Conservation (phyloP, 2,888 invertebrate species). For the Eurytoma californica region DNA sequence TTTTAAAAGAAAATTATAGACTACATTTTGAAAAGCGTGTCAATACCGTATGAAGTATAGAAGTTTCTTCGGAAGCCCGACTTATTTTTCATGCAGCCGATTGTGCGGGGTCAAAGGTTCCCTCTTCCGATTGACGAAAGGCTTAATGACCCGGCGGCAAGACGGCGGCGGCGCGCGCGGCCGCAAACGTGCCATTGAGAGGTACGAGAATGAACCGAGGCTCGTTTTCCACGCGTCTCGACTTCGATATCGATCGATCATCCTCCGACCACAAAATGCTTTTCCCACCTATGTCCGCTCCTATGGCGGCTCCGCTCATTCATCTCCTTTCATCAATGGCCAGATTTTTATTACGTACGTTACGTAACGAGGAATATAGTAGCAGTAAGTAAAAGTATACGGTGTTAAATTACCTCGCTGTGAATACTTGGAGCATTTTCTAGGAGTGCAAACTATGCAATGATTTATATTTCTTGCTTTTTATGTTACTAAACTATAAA, state of each 20-base stretch:
- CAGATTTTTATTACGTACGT: too few relatives aligned
- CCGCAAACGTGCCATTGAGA: slow-evolving; percentile 1
- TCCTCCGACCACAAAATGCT: slow-evolving; percentile 12
- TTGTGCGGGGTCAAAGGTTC: slow-evolving; percentile 27
- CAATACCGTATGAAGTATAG: too few relatives aligned
- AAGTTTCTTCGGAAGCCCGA: not conserved
- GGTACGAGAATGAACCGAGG: slow-evolving; percentile 4
- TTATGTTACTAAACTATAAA: too few relatives aligned
- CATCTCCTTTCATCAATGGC: not conserved
- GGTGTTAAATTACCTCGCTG: too few relatives aligned
- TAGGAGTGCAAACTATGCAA: too few relatives aligned
- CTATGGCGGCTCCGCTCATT: too few relatives aligned
- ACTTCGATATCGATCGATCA: slow-evolving; percentile 15
- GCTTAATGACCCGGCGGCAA: not conserved
- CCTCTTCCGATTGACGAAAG: not conserved
- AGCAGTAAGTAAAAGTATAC: too few relatives aligned
- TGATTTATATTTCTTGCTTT: too few relatives aligned
- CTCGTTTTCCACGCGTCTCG: slow-evolving; percentile 29
- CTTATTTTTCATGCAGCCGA: slow-evolving; percentile 8
- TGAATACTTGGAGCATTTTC: too few relatives aligned
- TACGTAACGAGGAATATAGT: too few relatives aligned
- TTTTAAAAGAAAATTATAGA: too few relatives aligned
- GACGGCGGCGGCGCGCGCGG: not conserved
- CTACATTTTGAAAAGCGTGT: too few relatives aligned
- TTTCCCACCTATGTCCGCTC: not conserved